phyloP scores from a whole-genome alignment of 2,888 invertebrate species.

The Plebejus melissa region DNA sequence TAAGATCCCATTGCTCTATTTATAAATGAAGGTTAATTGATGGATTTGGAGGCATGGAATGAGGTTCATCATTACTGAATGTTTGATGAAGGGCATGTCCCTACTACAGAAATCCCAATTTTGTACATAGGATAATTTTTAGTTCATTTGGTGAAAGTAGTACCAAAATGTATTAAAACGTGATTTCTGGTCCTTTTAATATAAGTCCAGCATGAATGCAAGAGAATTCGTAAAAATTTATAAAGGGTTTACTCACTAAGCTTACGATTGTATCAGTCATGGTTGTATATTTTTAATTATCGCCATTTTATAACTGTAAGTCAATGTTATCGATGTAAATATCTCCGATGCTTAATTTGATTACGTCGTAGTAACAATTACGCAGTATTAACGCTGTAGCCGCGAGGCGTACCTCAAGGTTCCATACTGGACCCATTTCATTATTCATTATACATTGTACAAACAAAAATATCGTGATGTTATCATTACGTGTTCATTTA shows the following conservation, averaged over 20 bases:
- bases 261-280: not conserved
- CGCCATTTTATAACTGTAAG: not conserved
- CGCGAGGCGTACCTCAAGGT: slow-evolving; percentile 19
- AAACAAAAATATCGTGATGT: slow-evolving; percentile 18
- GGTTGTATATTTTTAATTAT: not conserved
- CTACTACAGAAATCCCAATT: not conserved
- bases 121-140: not conserved
- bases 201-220: no score
- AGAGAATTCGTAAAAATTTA: not conserved
- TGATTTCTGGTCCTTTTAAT: not conserved
- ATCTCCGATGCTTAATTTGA: not conserved
- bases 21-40: not conserved
- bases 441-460: not conserved
- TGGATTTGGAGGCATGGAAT: not conserved
- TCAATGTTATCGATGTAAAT: not conserved
- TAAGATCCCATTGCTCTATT: slow-evolving; percentile 3
- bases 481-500: slow-evolving; percentile 16
- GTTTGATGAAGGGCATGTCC: not conserved
- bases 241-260: not conserved
- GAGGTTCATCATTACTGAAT: not conserved
- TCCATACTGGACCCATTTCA: not conserved
- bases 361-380: slow-evolving; percentile 20
- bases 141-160: no score
- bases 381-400: not conserved
- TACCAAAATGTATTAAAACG: no score